Base-by-base conservation (phyloP, 2,113 vertebrate genomes). In the Corythoichthys intestinalis region DNA sequence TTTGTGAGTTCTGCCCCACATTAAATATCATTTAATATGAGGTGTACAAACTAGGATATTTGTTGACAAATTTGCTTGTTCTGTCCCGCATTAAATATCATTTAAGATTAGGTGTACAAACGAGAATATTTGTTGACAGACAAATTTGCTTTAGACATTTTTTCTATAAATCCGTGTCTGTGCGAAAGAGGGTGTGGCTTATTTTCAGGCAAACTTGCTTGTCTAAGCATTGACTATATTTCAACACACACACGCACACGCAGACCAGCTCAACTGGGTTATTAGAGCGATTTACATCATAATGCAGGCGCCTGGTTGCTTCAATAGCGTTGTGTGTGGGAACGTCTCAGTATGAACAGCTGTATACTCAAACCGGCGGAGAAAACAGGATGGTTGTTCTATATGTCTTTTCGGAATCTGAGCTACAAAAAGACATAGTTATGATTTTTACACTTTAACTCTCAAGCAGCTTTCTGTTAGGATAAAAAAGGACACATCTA, bases 231-330 rank as follows among this genome's bases (percentile, higher is more conserved):
- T 28, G 57, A 68, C 37, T 62, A 76, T 65, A 64, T 80, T 71
- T 75, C 20, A 66, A 65, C 66, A 72, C 77, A 70, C 71, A 59
- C 74, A 59, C 66, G 47, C 77, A 14, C 66, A 15, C 57, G 49
- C 56, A 57, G 28, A 49, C 81, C 80, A 79, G 78, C 78, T 73
- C 81, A 84, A 89, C 86, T 89, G 80, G 83, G 85, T 91, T 92
- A 91, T 92, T 90, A 92, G 88, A 89, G 88, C 86, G 79, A 92
- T 91, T 93, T 92, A 90, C 91, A 92, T 93, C 78, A 91, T 88
- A 93, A 90, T 91, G 70, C 83, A 80, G 69, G 86, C 84, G 89
- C 90, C 90, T 89, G 85, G 80, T 79, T 74, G 83, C 84, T 85
- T 90, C 82, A 87, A 79, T 81, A 77, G 88, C 83, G 78, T 82